These are phyloP conservation scores for Silurus meridionalis DNA, from an alignment of 2,113 vertebrate genomes.

Conservation along the genomic window DNA sequence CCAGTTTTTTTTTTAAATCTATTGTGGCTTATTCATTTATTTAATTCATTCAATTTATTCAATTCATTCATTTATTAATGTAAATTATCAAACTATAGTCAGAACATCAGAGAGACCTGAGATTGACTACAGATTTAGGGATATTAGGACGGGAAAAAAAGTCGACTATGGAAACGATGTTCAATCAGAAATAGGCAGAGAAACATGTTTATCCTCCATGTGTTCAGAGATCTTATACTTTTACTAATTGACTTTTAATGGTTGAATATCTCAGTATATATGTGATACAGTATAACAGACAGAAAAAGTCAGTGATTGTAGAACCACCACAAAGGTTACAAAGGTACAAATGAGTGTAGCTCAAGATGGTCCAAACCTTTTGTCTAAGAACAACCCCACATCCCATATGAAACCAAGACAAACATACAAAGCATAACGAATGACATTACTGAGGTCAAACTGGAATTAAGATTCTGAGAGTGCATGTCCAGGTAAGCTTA, in stretches of 20 bases:
- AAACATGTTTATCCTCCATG: neutral
- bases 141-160: neutral
- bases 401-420: neutral
- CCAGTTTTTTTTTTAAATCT: neutral
- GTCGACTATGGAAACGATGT: neutral
- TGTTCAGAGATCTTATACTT: no score
- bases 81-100: neutral
- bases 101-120: neutral
- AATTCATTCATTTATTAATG: neutral
- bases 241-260: neutral
- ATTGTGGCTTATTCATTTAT: neutral
- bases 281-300: neutral
- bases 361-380: neutral
- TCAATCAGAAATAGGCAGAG: neutral
- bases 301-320: no score
- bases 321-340: neutral
- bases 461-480: neutral
- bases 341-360: neutral
- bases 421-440: neutral
- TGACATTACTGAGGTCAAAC: neutral
- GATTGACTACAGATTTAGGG: neutral
- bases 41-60: neutral
- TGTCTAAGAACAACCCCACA: neutral
- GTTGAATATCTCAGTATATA: neutral
- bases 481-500: conserved; percentile 41